Base-by-base conservation (phyloP, 2,888 invertebrate genomes). In the Copidosoma aretas region DNA sequence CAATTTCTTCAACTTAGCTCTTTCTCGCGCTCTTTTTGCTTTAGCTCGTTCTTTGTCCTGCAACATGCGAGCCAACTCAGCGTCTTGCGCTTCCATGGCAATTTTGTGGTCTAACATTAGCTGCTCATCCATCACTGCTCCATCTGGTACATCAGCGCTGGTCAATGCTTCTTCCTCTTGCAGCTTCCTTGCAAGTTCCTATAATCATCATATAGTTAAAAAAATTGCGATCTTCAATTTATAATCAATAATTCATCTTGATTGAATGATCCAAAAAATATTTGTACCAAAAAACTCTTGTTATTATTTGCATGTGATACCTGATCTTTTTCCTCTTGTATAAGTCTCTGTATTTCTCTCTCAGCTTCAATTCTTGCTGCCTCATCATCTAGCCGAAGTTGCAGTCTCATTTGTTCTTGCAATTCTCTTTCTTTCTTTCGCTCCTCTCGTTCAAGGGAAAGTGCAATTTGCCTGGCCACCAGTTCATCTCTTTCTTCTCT, bases 31-130 rank as follows among this genome's bases (percentile, higher is more conserved):
- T 72, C 91, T 86, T 76, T 88, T 88, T 1, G 89, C 89, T 81
- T 91, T 90, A 21, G 89, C 89, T 75, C 90, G 87, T 81, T 93
- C 92, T 85, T 90, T 82, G 0, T 92, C 92, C 80, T 93, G 92
- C 57, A 93, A 82, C 85, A 92, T 87, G 80, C 89, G 89, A 1
- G 93, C 93, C 60, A 93, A 81, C 81, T 93, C 93, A 71, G 91
- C 89, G 78, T 93, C 93, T 81, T 93, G 92, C 0, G 91, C 91
- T 84, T 93, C 92, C 75, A 92, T 91, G 1, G 92, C 92, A 72
- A 92, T 80, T 77, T 90, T 85, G 72, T 90, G 86, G 82, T 91
- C 91, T 15, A 80, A 59, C 24, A 81, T 66, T 3, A 81, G 72
- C 58, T 81, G 83, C 14, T 81, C 80, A 19, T 79, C 77, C 15